Evolutionary conservation across 2,888 invertebrate species (phyloP), one percentile per base, ranked within the genome.

Genomic region (Aricia artaxerxes): DNA sequence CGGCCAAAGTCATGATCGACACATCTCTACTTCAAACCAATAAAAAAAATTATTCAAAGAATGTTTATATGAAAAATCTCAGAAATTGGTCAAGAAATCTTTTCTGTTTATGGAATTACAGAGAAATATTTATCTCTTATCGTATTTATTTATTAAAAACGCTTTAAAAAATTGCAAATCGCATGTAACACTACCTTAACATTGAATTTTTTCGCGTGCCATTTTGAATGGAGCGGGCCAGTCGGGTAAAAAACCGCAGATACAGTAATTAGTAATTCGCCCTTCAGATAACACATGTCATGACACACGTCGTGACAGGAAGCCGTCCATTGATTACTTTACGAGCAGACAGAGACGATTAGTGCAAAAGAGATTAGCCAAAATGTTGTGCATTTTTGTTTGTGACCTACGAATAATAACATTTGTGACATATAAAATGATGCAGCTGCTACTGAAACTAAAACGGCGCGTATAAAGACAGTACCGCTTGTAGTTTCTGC

Each of bases 291-390:
- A 31, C 76, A 76, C 2, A 31, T 53, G 53, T 76, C 53, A 16
- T 69, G 69, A 69, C 69, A 69, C 69, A 35, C 69, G 69, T 38
- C 69, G 31, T 49, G 75, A 49, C 76, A 76, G 76, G 76, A 76
- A 76, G 57, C 49, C 16, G 76, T 35, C 76, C 49, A 53, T 24
- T 76, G 31, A 76, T 35, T 53, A 76, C 76, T 76, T 53, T 69
- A 69, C 69, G 69, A 69, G 69, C 35, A 38, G 13, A 69, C 69
- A 69, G 35, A 38, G 35, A 69, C 69, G 69, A 69, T 38, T 38
- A 69, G 69, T 69, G 69, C 35, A 35, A 69, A 31, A 35, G 35
- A 69, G 35, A 69, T 69, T 69, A 69, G 69, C 69, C 69, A 5
- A 69, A 69, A 69, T 35, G 35, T 64, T 69, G 69, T 69, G 35